A percentile compares a stretch with the other conserved stretches of the same genome.
These are phyloP conservation scores for Hipposideros armiger DNA, from an alignment of 2,113 vertebrate genomes.

Conservation along the genomic window DNA sequence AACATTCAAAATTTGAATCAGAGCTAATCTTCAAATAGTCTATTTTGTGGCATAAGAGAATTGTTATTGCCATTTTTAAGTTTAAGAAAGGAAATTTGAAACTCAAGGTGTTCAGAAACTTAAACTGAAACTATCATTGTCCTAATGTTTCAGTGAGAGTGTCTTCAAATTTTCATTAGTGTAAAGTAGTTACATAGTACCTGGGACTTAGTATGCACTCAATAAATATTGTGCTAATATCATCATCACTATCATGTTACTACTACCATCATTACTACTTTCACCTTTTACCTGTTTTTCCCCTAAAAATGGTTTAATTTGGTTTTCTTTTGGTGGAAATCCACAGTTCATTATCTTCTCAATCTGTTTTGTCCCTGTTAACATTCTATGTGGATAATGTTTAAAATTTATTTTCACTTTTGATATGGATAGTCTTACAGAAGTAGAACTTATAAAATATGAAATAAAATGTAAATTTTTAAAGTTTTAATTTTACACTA, in stretches of 20 bases:
- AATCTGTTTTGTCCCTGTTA: neutral
- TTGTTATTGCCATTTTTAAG: constrained; percentile 41
- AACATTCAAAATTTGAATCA: constrained; percentile 69
- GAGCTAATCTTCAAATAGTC: constrained; percentile 63
- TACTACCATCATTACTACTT: neutral
- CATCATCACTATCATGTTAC: neutral
- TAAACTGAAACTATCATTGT: constrained; percentile 42
- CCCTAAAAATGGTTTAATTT: neutral
- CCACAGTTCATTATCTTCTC: neutral
- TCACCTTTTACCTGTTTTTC: neutral
- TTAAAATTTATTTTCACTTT: neutral
- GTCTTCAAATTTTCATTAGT: constrained; percentile 61
- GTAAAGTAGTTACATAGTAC: neutral
- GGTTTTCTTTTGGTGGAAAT: constrained; percentile 15
- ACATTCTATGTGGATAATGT: neutral
- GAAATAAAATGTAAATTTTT: constrained; percentile 2
- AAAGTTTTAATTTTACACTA: neutral
- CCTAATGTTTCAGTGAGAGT: constrained; percentile 53
- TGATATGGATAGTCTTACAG: neutral
- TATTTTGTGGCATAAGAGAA: constrained; percentile 65
- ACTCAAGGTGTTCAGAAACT: constrained; percentile 67
- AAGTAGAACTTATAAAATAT: constrained; percentile 29
- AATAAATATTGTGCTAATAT: neutral
- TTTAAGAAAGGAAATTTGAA: constrained; percentile 72
- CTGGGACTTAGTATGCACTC: neutral